These are phyloP conservation scores for Ips typographus DNA, from an alignment of 1,140 invertebrate species.

Conservation along the genomic window DNA sequence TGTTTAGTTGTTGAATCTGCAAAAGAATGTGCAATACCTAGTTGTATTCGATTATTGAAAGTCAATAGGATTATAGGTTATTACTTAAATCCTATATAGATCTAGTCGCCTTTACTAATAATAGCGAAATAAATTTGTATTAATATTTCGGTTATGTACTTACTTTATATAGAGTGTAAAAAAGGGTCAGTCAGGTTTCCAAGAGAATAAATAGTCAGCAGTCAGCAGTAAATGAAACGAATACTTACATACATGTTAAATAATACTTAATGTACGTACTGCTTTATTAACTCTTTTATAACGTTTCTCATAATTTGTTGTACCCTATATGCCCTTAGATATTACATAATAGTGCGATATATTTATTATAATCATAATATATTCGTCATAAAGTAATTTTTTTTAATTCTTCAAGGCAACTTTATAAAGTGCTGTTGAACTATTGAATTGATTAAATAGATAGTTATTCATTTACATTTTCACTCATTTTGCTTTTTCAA, in stretches of 20 bases:
- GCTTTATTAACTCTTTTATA: too few species aligned
- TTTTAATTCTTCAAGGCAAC: conserved; percentile 14
- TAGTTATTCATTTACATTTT: conserved; percentile 30
- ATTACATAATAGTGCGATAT: conserved; percentile 27
- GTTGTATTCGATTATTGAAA: conserved; percentile 31
- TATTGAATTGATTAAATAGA: conserved; percentile 14
- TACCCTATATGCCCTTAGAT: background rate
- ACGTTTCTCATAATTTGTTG: too few species aligned
- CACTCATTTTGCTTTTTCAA: background rate
- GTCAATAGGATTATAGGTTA: conserved; percentile 21
- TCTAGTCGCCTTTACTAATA: conserved; percentile 19
- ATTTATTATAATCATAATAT: conserved; percentile 28
- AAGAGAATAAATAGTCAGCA: too few species aligned
- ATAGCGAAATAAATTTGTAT: background rate
- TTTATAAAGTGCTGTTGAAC: background rate
- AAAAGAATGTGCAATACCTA: conserved; percentile 41
- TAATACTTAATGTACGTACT: too few species aligned
- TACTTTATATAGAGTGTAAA: background rate
- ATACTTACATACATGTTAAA: too few species aligned
- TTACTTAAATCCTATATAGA: conserved; percentile 29
- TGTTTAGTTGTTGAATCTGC: conserved; percentile 40
- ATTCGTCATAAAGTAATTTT: conserved; percentile 12
- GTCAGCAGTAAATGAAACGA: too few species aligned
- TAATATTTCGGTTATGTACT: conserved; percentile 7
- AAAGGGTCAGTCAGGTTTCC: too few species aligned